phyloP scores from a whole-genome alignment of 1,140 invertebrate genomes.

The Drosophila insularis region DNA sequence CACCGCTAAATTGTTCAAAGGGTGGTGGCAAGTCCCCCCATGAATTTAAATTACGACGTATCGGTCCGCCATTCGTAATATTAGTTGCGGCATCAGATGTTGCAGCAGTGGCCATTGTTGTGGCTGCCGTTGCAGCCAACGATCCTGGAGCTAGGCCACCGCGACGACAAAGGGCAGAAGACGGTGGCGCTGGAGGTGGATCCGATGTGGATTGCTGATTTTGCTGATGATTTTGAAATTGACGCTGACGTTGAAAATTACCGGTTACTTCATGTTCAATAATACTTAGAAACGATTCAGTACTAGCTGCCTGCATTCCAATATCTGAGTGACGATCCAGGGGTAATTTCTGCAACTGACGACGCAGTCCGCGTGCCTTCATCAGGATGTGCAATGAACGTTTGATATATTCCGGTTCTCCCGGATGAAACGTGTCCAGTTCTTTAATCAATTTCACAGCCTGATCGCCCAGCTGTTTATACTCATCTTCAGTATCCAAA shows the following conservation, averaged over 20 bases:
- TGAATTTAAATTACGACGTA: too few relatives aligned
- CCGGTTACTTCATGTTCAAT: conserved; percentile 1
- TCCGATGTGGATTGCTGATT: neutral
- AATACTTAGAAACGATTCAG: neutral
- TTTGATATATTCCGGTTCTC: neutral
- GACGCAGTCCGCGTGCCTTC: neutral
- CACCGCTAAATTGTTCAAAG: too few relatives aligned
- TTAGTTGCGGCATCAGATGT: too few relatives aligned
- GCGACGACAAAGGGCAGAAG: neutral
- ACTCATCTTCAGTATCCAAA: neutral
- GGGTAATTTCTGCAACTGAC: neutral
- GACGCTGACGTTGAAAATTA: neutral
- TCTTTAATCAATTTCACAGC: neutral
- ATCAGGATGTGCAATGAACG: conserved; percentile 4
- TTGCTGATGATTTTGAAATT: neutral
- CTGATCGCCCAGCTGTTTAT: neutral
- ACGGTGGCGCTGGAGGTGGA: neutral
- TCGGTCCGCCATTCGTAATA: too few relatives aligned
- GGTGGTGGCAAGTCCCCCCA: too few relatives aligned
- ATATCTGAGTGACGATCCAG: neutral
- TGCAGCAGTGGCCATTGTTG: too few relatives aligned
- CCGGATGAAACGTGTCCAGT: neutral
- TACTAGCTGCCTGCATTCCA: neutral
- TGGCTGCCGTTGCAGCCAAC: neutral
- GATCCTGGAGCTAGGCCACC: neutral